Evolutionary conservation across 1,140 invertebrate species (phyloP).

Genomic region (Eciton burchellii): DNA sequence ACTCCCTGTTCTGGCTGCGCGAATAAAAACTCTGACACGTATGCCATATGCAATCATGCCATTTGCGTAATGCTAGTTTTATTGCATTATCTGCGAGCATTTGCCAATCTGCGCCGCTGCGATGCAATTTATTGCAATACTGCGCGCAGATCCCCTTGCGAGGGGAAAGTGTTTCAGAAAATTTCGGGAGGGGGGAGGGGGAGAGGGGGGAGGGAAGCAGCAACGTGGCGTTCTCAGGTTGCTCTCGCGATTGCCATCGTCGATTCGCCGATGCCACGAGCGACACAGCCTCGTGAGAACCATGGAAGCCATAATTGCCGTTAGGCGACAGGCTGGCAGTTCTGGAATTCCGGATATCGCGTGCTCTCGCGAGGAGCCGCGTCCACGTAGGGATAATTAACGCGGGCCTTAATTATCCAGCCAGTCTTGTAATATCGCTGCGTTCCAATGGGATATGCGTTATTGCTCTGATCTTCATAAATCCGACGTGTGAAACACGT

Average conservation of each 20-base stretch:
- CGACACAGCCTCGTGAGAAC: not conserved
- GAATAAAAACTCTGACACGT: not conserved
- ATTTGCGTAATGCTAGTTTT: constrained; percentile 2
- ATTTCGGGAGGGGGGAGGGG: no score
- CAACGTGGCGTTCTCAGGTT: not conserved
- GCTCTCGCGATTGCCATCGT: not conserved
- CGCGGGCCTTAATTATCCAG: not conserved
- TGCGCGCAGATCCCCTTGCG: not conserved
- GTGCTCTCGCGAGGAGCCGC: not conserved
- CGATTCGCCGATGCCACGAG: not conserved
- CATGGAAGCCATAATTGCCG: constrained; percentile 1
- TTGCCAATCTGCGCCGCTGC: not conserved
- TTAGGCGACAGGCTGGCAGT: not conserved
- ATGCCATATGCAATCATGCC: not conserved
- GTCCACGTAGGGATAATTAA: not conserved
- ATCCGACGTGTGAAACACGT: no score
- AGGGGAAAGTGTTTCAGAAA: not conserved
- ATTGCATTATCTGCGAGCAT: not conserved
- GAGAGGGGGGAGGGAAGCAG: no score
- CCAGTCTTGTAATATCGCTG: constrained; percentile 3
- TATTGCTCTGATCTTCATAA: no score
- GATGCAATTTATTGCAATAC: no score
- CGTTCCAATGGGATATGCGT: no score
- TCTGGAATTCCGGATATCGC: not conserved
- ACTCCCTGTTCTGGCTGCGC: not conserved